Conservation (phyloP, 2,113 vertebrate genomes). For the Circaetus cinerascens region DNA sequence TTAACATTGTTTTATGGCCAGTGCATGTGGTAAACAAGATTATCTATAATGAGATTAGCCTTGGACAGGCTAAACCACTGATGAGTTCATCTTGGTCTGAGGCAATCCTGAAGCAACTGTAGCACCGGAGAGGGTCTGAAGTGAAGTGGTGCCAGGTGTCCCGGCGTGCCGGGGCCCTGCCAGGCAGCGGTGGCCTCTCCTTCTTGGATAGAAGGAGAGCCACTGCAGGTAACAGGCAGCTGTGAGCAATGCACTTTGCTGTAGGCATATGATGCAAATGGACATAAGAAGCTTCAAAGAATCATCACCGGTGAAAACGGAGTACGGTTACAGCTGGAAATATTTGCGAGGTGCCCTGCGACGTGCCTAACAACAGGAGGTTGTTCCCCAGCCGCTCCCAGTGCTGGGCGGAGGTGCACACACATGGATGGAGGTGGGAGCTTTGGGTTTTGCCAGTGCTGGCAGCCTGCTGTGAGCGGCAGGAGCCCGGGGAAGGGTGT, state of each 20-base stretch:
- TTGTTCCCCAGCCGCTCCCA: neutral
- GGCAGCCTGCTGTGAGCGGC: neutral
- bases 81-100: slow-evolving; percentile 46
- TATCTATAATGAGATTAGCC: slow-evolving; percentile 54
- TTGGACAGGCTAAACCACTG: slow-evolving; percentile 18
- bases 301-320: neutral
- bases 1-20: neutral
- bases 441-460: neutral
- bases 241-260: neutral
- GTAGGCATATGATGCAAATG: neutral
- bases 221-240: neutral
- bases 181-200: neutral
- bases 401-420: neutral
- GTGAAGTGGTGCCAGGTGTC: neutral
- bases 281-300: neutral
- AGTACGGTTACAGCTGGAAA: neutral
- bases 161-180: rapidly evolving
- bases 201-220: neutral
- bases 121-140: neutral
- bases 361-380: neutral
- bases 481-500: rapidly evolving
- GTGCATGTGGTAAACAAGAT: slow-evolving; percentile 48
- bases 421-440: rapidly evolving
- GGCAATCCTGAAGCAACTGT: neutral
- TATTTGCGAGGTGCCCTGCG: neutral